phyloP scores from a whole-genome alignment of 1,140 invertebrate genomes.

The Diorhabda carinulata region DNA sequence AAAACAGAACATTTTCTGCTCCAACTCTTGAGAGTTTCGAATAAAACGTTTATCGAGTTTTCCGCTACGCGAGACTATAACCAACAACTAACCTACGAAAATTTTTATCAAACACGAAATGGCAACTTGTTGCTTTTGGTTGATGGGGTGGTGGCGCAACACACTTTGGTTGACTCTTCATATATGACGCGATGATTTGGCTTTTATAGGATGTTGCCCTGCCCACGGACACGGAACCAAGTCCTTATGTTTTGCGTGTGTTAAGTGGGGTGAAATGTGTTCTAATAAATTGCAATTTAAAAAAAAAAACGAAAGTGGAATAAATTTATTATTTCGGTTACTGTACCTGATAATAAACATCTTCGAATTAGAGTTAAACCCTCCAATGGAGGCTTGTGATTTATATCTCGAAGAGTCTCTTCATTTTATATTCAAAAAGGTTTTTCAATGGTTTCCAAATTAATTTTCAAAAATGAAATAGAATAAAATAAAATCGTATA shows the following conservation, averaged over 20 bases:
- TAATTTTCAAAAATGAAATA: too few species aligned
- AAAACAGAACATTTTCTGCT: slow-evolving; percentile 21
- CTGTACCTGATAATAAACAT: too few species aligned
- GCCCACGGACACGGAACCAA: not conserved
- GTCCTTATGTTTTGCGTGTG: not conserved
- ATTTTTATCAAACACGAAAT: slow-evolving; percentile 20
- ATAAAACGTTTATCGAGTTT: not conserved
- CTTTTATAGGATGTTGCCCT: slow-evolving; percentile 26
- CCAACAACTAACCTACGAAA: slow-evolving; percentile 5
- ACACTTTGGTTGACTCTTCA: slow-evolving; percentile 19
- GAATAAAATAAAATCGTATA: too few species aligned
- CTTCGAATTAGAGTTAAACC: too few species aligned
- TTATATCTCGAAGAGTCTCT: too few species aligned
- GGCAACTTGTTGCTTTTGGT: slow-evolving; percentile 16
- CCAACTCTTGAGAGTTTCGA: too few species aligned
- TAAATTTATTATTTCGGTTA: too few species aligned
- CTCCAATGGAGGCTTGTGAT: too few species aligned
- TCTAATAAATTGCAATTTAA: not conserved
- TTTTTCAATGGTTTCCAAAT: too few species aligned
- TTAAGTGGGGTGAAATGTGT: not conserved
- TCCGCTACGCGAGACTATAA: slow-evolving; percentile 12
- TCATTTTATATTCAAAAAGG: too few species aligned
- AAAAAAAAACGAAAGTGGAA: not conserved
- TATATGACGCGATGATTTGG: slow-evolving; percentile 13
- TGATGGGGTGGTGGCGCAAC: slow-evolving; percentile 14